Base-by-base conservation (phyloP, 2,113 vertebrate species). In the Polypterus senegalus region DNA sequence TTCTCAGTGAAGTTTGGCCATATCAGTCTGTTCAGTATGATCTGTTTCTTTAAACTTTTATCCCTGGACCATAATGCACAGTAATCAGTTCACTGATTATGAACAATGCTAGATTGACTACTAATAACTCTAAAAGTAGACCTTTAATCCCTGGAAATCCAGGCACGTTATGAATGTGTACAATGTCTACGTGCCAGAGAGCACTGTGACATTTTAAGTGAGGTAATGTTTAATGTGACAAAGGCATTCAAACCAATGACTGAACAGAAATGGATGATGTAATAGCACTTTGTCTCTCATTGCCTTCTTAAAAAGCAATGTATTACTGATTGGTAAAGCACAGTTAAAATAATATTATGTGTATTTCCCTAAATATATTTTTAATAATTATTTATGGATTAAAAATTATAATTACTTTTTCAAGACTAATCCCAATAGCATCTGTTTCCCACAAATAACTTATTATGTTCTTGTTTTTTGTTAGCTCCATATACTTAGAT, bases 91-190 rank as follows among this genome's bases (percentile, higher is more conserved):
- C 75, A 71, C 64, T 55, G 70, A 48, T 57, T 69, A 73, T 67
- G 71, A 74, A 76, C 68, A 79, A 73, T 70, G 46, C 59, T 1
- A 46, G 75, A 74, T 74, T 74, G 73, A 72, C 69, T 73, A 66
- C 43, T 44, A 74, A 76, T 77, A 66, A 72, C 67, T 67, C 60
- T 69, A 68, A 73, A 69, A 74, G 78, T 70, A 73, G 68, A 58
- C 44, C 54, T 77, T 72, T 81, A 62, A 74, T 81, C 70, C 77
- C 71, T 77, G 76, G 62, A 3, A 67, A 56, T 5, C 72, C 73
- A n/a, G 60, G 63, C 68, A 73, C 58, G 51, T 66, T 66, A 72
- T 66, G 74, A 65, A 70, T 11, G 67, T 5, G 66, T 69, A 70
- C 57, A 73, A 66, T 67, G 77, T 57, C 66, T 74, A 75, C 44